Conservation (phyloP, 2,113 vertebrate genomes). For the Calyptomena viridis region DNA sequence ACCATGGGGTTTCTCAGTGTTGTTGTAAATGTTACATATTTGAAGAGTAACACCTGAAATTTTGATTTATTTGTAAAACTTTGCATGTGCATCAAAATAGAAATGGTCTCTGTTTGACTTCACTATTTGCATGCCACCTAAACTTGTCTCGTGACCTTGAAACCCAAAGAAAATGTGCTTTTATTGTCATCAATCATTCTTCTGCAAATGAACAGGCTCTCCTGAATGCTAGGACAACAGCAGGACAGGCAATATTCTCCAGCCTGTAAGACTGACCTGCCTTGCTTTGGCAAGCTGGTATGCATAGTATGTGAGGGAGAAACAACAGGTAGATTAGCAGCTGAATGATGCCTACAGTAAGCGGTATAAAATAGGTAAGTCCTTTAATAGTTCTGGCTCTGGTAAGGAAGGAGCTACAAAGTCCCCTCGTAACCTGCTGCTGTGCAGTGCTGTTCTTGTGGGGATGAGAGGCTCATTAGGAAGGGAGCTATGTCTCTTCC, state of each 20-base stretch:
- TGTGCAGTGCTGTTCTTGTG: background rate
- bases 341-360: background rate
- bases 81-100: background rate
- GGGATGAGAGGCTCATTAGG: background rate
- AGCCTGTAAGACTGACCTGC: background rate
- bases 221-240: background rate
- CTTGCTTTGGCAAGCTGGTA: background rate
- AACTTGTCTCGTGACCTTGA: slow-evolving; percentile 13
- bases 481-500: background rate
- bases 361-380: background rate
- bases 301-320: background rate
- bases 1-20: background rate
- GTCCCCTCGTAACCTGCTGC: background rate
- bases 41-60: background rate
- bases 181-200: background rate
- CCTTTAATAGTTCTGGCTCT: background rate
- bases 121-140: background rate
- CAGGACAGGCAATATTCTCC: background rate
- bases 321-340: background rate
- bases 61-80: background rate
- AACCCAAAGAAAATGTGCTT: background rate
- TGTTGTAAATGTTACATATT: background rate
- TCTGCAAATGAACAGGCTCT: background rate
- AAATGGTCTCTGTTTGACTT: background rate
- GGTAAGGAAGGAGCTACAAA: background rate